phyloP scores from a whole-genome alignment of 2,888 invertebrate species.

The Altica lythri region DNA sequence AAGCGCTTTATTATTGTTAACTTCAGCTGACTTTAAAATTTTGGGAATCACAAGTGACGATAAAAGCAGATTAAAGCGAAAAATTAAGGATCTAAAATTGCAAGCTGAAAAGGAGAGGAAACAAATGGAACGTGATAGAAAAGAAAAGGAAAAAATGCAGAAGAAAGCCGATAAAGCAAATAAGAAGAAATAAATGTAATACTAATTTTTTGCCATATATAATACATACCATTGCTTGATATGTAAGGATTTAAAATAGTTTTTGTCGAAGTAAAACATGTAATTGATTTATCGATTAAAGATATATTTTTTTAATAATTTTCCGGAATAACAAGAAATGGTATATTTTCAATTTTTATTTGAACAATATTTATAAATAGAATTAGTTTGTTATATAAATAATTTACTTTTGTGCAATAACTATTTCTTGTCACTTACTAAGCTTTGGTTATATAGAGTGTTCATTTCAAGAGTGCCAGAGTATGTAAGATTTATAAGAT shows the following conservation, averaged over 20 bases:
- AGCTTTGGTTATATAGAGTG: neutral
- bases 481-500: slow-evolving; percentile 23
- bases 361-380: too few species aligned
- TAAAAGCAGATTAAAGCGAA: slow-evolving; percentile 81
- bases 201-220: too few species aligned
- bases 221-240: too few species aligned
- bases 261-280: too few species aligned
- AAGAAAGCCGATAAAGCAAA: slow-evolving; percentile 78
- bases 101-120: slow-evolving; percentile 73
- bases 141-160: slow-evolving; percentile 81
- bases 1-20: slow-evolving; percentile 80
- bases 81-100: slow-evolving; percentile 80
- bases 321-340: too few species aligned
- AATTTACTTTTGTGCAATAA: too few species aligned
- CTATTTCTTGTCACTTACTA: neutral
- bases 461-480: slow-evolving; percentile 18
- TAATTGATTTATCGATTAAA: too few species aligned
- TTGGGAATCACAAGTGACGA: slow-evolving; percentile 80
- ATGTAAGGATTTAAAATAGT: too few species aligned
- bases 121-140: slow-evolving; percentile 82
- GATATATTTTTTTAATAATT: too few species aligned
- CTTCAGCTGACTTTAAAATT: slow-evolving; percentile 90
- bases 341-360: neutral
- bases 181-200: slow-evolving; percentile 68
- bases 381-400: too few species aligned